These are phyloP conservation scores for Molothrus aeneus DNA, from an alignment of 2,797 vertebrate species.

Conservation along the genomic window DNA sequence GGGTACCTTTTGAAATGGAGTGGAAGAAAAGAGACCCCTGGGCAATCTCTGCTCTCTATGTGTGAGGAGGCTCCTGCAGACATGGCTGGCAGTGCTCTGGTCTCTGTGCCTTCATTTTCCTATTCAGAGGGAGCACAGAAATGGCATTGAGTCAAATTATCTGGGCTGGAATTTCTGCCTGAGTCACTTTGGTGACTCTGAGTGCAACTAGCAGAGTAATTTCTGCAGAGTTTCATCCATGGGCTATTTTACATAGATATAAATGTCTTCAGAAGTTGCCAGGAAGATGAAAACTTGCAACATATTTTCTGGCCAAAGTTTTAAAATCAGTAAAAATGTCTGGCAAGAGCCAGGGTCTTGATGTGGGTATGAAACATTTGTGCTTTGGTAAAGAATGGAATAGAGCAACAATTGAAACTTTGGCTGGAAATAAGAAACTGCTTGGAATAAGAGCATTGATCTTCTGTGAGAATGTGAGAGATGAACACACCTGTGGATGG, in stretches of 20 bases:
- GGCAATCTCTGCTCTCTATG: neutral
- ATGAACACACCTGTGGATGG: neutral
- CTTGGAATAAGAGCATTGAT: neutral
- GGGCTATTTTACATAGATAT: neutral
- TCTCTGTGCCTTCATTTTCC: neutral
- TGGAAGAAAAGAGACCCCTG: neutral
- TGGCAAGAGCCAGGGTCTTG: neutral
- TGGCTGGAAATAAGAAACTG: neutral
- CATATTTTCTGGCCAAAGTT: neutral
- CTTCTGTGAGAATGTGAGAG: neutral
- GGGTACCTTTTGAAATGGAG: neutral
- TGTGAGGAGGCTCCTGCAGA: neutral
- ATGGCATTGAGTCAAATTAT: fast-evolving
- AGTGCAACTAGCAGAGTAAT: neutral
- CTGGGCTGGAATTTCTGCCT: neutral
- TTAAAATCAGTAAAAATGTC: neutral
- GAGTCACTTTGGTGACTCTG: neutral
- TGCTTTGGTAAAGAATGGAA: neutral
- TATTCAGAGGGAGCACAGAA: neutral
- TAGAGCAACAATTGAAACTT: neutral
- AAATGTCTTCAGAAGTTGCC: neutral
- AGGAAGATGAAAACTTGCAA: neutral
- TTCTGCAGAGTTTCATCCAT: neutral
- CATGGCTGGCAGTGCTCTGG: fast-evolving
- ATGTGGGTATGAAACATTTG: neutral